phyloP scores from a whole-genome alignment of 2,888 invertebrate species.

The Alentia gelatinosa region DNA sequence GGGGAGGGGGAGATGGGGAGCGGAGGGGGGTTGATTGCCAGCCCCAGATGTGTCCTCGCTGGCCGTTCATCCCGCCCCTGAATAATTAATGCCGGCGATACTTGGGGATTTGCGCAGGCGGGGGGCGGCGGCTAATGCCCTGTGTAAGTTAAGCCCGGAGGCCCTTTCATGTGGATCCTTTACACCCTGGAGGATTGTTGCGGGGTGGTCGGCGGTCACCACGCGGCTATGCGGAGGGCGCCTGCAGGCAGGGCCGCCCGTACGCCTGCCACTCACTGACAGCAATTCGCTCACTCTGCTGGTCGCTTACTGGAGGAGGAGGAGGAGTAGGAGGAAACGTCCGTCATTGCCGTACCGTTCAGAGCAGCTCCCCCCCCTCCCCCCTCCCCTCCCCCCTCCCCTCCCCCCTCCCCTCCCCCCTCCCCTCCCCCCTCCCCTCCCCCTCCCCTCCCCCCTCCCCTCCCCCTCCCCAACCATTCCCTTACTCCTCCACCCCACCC shows the following conservation, averaged over 20 bases:
- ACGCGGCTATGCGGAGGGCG: background rate
- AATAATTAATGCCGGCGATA: background rate
- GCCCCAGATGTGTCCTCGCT: background rate
- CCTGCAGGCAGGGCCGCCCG: background rate
- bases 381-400: background rate
- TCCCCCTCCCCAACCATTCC: background rate
- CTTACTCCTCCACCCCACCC: background rate
- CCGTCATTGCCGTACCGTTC: background rate
- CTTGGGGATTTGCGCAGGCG: background rate
- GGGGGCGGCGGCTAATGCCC: background rate
- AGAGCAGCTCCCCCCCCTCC: background rate
- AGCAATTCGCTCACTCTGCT: background rate
- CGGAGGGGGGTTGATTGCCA: background rate
- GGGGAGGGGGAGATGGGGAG: no score
- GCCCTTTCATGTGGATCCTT: background rate
- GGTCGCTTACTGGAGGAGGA: background rate
- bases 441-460: background rate
- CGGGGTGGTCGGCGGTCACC: background rate
- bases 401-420: background rate
- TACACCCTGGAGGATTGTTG: background rate
- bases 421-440: background rate
- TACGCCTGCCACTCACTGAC: background rate
- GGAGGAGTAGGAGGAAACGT: background rate
- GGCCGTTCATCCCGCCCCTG: background rate
- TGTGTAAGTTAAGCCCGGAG: background rate